Base-by-base conservation (phyloP, 2,797 vertebrate species). In the Hyperoplus immaculatus region DNA sequence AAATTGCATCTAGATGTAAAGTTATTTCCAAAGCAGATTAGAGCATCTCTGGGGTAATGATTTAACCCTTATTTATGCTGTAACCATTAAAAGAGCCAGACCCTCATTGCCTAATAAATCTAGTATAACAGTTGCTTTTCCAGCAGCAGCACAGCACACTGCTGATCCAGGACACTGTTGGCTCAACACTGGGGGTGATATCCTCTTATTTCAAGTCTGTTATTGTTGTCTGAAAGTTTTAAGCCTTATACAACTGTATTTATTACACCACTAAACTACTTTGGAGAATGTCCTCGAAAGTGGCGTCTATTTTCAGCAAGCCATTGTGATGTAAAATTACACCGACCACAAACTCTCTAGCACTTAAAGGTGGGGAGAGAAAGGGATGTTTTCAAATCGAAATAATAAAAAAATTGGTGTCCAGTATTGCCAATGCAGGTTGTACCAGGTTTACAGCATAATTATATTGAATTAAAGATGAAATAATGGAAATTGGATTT, bases 131-230 rank as follows among this genome's bases (percentile, higher is more conserved):
- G 8, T 38, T 56, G 36, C 72, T 69, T 71, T 39, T 72, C 49
- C 59, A 74, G 62, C 62, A 69, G 59, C 60, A 67, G 29, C 82
- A 69, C 16, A 50, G 50, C 38, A 13, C 36, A 51, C 14, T 82
- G 64, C 86, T 83, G 72, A 78, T 78, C 84, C 77, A 74, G 55
- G 42, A 43, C 47, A 13, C 15, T 39, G 55, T n/a, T 13, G 1
- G 29, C 46, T 56, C 51, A 45, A 69, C 51, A 54, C 53, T 43
- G 9, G 64, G 39, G 51, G 58, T 47, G 41, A 46, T 21, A 38
- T 75, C 58, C 54, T 50, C 46, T 55, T 49, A 15, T 39, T 60
- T 62, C 4, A 10, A 47, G n/a, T 58, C 50, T n/a, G 59, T 53
- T 63, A 10, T 58, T 60, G 45, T 16, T 43, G 8, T 16, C n/a